Evolutionary conservation across 92 coral and sea anemone species (phyloP).

Genomic region (Phymanthus crucifer): DNA sequence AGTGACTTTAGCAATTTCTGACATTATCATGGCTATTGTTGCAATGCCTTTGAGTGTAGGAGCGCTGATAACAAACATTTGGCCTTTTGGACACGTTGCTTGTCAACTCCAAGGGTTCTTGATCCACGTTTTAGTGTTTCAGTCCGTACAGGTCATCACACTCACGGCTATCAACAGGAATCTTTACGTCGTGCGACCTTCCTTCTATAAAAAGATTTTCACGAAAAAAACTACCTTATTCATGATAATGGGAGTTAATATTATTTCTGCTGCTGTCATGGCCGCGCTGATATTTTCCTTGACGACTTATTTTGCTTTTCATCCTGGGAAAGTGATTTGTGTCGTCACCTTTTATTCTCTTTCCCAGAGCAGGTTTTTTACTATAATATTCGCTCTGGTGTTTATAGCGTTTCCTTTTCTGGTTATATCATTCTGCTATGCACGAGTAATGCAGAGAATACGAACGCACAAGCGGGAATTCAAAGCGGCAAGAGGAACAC

Average conservation of each 20-base stretch:
- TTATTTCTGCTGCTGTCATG: conserved; percentile 57
- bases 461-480: conserved; percentile 61
- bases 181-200: conserved; percentile 67
- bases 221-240: conserved; percentile 58
- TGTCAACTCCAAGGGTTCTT: conserved; percentile 83
- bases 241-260: conserved; percentile 42
- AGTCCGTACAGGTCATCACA: conserved; percentile 75
- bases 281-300: conserved; percentile 52
- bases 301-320: conserved; percentile 57
- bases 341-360: conserved; percentile 49
- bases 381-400: conserved; percentile 54
- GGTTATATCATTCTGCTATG: conserved; percentile 60
- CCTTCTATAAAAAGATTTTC: conserved; percentile 58
- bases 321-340: conserved; percentile 82
- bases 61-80: conserved; percentile 42
- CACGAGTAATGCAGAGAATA: conserved; percentile 64
- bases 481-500: conserved; percentile 53
- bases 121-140: conserved; percentile 65
- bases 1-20: conserved; percentile 66
- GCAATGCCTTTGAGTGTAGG: conserved; percentile 74
- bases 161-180: conserved; percentile 76
- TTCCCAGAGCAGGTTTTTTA: conserved; percentile 47
- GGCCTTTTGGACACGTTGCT: conserved; percentile 65
- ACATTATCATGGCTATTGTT: conserved; percentile 59
- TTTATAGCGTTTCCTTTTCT: conserved; percentile 66